Base-by-base conservation (phyloP, 1,140 invertebrate genomes). In the Neuroterus valhalla region DNA sequence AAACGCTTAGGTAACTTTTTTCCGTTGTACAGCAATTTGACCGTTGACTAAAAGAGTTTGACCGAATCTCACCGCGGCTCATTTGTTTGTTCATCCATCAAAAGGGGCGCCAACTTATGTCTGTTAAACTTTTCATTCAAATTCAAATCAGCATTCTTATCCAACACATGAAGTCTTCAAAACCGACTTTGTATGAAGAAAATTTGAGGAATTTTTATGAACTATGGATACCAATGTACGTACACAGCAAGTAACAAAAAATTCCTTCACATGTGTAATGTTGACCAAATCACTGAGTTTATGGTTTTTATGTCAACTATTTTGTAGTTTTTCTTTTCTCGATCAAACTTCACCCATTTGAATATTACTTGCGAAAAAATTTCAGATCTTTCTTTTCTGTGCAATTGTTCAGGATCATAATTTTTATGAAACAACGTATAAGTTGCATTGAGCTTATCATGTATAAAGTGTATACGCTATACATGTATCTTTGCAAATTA, bases 1-100 rank as follows among this genome's bases (percentile, higher is more conserved):
- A 84, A 85, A 86, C 81, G 82, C 84, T 86, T 83, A 77, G 78
- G 72, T 67, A 76, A 76, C 31, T 55, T 70, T 74, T 72, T 62
- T 55, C 77, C 76, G 84, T 86, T 86, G 80, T 84, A 83, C 78
- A 82, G 78, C 84, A 81, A 83, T 84, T 82, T 82, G 82, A 82
- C 75, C 78, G 79, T 81, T 80, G 68, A 66, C 71, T 76, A 75
- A 80, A 80, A 79, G 75, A 77, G 62, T 62, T 62, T 31, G 73
- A 73, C 52, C 66, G 23, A 79, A 71, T 55, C 72, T 70, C 55
- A 75, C 62, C 67, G 43, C 74, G 62, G 14, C n/a, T 52, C 70
- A 62, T 31, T 38, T 62, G 5, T 62, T 62, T 62, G 55, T 62
- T 62, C 31, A 31, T 38, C 55, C 55, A 62, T 62, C 55, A 62